phyloP scores from a whole-genome alignment of 2,797 vertebrate genomes.

The Anisognathus igniventris region DNA sequence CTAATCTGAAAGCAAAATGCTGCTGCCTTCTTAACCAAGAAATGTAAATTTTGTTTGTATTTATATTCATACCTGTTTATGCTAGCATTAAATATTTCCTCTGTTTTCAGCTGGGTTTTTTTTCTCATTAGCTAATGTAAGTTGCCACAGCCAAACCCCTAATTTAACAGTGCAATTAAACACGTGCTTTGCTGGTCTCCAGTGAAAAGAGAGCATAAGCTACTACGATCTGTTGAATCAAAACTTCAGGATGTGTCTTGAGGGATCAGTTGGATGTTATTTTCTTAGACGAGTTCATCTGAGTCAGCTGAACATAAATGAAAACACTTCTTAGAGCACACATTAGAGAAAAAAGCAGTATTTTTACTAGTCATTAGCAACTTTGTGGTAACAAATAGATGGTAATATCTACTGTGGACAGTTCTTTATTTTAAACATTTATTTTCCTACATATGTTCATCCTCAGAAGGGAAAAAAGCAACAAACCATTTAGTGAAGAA shows the following conservation, averaged over 20 bases:
- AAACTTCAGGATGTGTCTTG: conserved; percentile 37
- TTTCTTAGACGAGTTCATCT: conserved; percentile 44
- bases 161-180: conserved; percentile 48
- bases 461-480: neutral
- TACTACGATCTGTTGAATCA: conserved; percentile 37
- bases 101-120: neutral
- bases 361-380: conserved; percentile 41
- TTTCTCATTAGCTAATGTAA: conserved; percentile 30
- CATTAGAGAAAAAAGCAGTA: conserved; percentile 20
- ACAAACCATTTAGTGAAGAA: neutral
- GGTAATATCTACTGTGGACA: neutral
- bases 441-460: neutral
- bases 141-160: conserved; percentile 41
- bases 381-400: conserved; percentile 19
- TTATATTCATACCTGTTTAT: conserved; percentile 40
- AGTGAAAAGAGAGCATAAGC: neutral
- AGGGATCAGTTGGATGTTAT: conserved; percentile 26
- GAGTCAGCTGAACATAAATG: conserved; percentile 34
- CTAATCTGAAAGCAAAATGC: conserved; percentile 27
- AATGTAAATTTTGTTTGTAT: conserved; percentile 40
- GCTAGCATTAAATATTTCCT: conserved; percentile 52
- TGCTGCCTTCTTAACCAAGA: neutral
- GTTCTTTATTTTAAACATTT: conserved; percentile 8
- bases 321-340: neutral
- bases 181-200: conserved; percentile 29